Percentiles rank a stretch among this genome's conserved stretches.
phyloP scores from a whole-genome alignment of 2,888 invertebrate genomes.

The Tanaodytes sp. region DNA sequence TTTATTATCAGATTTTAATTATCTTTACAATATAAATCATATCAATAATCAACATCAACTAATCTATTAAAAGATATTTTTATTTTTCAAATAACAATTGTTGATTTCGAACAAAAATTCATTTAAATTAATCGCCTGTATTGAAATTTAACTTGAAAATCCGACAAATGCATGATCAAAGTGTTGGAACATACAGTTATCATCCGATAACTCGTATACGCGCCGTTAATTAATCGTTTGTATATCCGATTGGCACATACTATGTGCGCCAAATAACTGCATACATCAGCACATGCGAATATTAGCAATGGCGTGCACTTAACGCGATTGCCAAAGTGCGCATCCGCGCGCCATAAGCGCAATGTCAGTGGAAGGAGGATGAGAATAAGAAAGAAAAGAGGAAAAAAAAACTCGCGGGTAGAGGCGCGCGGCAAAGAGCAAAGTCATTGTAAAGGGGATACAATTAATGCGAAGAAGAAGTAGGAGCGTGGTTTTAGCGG shows the following conservation, averaged over 20 bases:
- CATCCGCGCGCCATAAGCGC: neutral
- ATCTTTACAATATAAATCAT: too few species aligned
- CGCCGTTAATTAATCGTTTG: constrained; percentile 23
- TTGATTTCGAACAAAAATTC: neutral
- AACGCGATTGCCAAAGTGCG: constrained; percentile 27
- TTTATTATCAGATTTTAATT: too few species aligned
- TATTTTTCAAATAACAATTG: neutral
- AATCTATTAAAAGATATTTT: too few species aligned
- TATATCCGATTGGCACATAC: constrained; percentile 12
- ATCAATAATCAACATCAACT: too few species aligned
- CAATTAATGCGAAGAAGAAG: constrained; percentile 71
- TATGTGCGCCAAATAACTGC: constrained; percentile 5
- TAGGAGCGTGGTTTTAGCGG: constrained; percentile 67
- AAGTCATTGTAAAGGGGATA: constrained; percentile 66
- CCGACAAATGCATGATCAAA: too few species aligned
- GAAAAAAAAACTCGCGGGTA: constrained; percentile 4
- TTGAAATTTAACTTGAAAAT: too few species aligned
- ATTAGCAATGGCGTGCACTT: constrained; percentile 29
- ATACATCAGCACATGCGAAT: constrained; percentile 7
- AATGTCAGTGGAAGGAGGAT: too few species aligned
- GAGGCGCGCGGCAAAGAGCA: constrained; percentile 51
- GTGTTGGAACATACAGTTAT: too few species aligned
- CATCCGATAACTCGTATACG: neutral
- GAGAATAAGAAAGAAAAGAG: constrained; percentile 4
- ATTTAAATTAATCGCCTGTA: too few species aligned